A percentile compares a stretch with the other conserved stretches of the same genome.
phyloP scores from a whole-genome alignment of 1,140 invertebrate species.

The Diuraphis noxia region DNA sequence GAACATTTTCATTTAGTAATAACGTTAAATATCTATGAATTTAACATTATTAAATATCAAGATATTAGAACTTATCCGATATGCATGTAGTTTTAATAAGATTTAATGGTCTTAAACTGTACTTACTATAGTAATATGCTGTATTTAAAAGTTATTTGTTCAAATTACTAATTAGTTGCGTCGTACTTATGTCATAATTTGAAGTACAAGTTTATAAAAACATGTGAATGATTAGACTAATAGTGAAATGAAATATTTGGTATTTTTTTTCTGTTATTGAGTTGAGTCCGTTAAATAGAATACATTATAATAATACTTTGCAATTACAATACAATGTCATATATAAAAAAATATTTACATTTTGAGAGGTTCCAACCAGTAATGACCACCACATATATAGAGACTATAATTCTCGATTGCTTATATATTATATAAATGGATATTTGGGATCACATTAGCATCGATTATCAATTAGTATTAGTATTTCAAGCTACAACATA shows the following conservation, averaged over 20 bases:
- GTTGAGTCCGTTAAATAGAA: neutral
- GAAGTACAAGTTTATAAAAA: no score
- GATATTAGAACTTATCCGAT: neutral
- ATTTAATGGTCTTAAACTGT: neutral
- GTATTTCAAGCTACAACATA: neutral
- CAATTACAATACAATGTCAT: neutral
- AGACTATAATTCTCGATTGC: neutral
- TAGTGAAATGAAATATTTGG: neutral
- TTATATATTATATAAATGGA: neutral
- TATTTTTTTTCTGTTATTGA: neutral
- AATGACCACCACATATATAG: neutral
- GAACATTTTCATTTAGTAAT: neutral
- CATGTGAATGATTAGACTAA: no score
- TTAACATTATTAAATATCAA: neutral
- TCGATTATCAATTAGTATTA: conserved; percentile 11
- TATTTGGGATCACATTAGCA: neutral
- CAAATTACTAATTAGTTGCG: neutral
- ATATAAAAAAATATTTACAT: no score
- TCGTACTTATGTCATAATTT: neutral
- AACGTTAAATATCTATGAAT: neutral
- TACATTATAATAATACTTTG: neutral
- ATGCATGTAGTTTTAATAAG: neutral
- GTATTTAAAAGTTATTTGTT: neutral
- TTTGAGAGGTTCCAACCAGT: no score
- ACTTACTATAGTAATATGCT: no score